Percentiles rank a stretch among this genome's conserved stretches.
Evolutionary conservation across 1,140 invertebrate genomes (phyloP).

Genomic region (Cotesia typhae): DNA sequence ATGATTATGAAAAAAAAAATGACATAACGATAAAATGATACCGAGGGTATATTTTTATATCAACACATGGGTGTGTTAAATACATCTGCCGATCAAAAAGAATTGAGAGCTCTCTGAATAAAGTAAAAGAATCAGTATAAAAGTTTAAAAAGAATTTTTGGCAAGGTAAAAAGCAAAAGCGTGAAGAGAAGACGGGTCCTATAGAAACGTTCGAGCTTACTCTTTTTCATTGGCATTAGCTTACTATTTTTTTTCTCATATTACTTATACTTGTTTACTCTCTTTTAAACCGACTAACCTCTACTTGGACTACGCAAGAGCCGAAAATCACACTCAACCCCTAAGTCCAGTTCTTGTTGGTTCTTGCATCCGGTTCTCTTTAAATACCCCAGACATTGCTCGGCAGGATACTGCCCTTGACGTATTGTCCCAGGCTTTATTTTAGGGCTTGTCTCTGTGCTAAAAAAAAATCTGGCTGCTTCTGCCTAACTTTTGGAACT

Average conservation of each 20-base stretch:
- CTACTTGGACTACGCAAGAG: not conserved
- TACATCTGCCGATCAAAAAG: constrained; percentile 44
- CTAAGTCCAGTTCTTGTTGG: constrained; percentile 40
- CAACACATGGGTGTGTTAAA: constrained; percentile 38
- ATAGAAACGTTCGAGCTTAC: constrained; percentile 47
- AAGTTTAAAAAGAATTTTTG: constrained; percentile 37
- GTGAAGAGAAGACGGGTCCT: constrained; percentile 38
- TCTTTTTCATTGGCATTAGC: not conserved
- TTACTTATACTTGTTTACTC: not conserved
- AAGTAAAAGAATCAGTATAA: constrained; percentile 30
- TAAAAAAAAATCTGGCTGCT: constrained; percentile 3
- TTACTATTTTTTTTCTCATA: not conserved
- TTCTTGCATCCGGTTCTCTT: constrained; percentile 45
- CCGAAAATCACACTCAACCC: not conserved
- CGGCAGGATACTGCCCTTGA: constrained; percentile 34
- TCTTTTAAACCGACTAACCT: not conserved
- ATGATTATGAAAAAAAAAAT: not conserved
- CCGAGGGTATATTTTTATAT: constrained; percentile 12
- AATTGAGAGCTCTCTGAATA: constrained; percentile 7
- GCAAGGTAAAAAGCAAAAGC: constrained; percentile 14
- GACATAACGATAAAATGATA: constrained; percentile 24
- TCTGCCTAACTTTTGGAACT: not conserved
- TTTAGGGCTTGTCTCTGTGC: constrained; percentile 44
- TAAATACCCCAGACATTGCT: constrained; percentile 51
- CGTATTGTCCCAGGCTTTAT: constrained; percentile 6